Conservation (phyloP, 2,888 invertebrate genomes). For the Gandaritis pyraliata region DNA sequence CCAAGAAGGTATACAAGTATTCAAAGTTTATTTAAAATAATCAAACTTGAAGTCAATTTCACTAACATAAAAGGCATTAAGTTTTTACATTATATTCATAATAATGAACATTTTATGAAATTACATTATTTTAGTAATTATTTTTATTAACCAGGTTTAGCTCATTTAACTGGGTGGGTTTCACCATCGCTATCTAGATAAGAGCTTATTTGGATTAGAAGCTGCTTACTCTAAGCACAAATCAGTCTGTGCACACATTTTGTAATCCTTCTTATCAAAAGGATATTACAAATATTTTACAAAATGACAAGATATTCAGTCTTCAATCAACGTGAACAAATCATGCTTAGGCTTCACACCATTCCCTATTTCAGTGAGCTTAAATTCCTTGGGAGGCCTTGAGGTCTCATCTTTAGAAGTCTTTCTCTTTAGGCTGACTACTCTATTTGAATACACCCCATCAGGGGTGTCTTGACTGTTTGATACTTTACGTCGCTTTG, state of each 20-base stretch:
- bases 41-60: too few species aligned
- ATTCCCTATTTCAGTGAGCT: conserved; percentile 52
- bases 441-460: conserved; percentile 64
- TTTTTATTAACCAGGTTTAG: neutral
- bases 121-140: neutral
- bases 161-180: neutral
- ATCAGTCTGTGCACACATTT: neutral
- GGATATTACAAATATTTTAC: neutral
- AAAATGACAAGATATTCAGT: conserved; percentile 51
- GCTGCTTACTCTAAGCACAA: conserved; percentile 3
- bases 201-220: too few species aligned
- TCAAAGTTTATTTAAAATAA: too few species aligned
- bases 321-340: conserved; percentile 60
- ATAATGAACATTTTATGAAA: neutral
- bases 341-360: conserved; percentile 57
- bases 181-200: neutral
- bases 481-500: conserved; percentile 72
- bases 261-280: neutral
- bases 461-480: conserved; percentile 59
- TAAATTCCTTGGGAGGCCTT: conserved; percentile 64
- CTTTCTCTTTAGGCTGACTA: conserved; percentile 72
- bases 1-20: too few species aligned
- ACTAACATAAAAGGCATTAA: too few species aligned
- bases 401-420: conserved; percentile 66
- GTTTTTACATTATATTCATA: too few species aligned